phyloP scores from a whole-genome alignment of 2,888 invertebrate genomes.

The Apeira syringaria region DNA sequence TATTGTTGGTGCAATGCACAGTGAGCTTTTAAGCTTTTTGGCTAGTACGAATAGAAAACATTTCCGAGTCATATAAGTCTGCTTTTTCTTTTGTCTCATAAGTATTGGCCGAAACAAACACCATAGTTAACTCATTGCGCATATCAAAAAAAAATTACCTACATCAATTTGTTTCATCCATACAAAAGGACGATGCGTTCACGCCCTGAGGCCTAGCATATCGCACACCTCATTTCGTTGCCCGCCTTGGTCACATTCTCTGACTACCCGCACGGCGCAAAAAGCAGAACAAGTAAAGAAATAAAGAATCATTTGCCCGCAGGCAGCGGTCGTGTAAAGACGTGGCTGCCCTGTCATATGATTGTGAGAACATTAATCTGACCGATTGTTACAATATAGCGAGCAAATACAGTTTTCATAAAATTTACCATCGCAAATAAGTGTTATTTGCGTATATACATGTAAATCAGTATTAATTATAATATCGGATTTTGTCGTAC shows the following conservation, averaged over 20 bases:
- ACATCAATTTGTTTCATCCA: slow-evolving; percentile 48
- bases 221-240: slow-evolving; percentile 49
- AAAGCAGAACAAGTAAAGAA: slow-evolving; percentile 43
- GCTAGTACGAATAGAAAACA: no score
- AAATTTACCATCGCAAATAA: no score
- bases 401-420: not conserved
- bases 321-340: slow-evolving; percentile 54
- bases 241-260: slow-evolving; percentile 64
- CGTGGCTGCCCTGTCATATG: slow-evolving; percentile 57
- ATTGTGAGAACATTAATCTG: slow-evolving; percentile 52
- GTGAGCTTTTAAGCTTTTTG: no score
- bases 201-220: slow-evolving; percentile 56
- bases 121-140: no score
- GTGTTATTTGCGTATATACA: no score
- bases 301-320: slow-evolving; percentile 52
- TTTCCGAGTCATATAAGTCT: no score
- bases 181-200: slow-evolving; percentile 40
- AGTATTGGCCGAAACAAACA: no score
- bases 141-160: slow-evolving; percentile 45
- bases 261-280: slow-evolving; percentile 53
- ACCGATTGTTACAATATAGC: slow-evolving; percentile 46
- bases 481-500: no score
- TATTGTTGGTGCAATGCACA: no score
- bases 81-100: no score
- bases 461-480: no score